Evolutionary conservation across 2,113 vertebrate species (phyloP).

Genomic region (Agelaius phoeniceus): DNA sequence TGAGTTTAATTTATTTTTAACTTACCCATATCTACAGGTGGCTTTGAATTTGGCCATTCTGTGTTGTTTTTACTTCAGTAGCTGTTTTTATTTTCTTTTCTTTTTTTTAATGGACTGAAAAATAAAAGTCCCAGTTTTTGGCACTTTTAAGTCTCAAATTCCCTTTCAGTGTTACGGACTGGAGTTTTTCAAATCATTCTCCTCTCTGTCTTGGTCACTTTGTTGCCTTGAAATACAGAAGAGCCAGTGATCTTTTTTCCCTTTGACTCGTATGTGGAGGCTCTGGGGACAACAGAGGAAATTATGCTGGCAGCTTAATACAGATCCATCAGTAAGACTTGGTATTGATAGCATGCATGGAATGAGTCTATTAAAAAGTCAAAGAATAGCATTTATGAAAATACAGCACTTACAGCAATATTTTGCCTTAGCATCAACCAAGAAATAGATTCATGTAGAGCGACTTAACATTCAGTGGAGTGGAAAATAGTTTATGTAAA

Average conservation of each 20-base stretch:
- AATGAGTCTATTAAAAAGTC: slow-evolving; percentile 47
- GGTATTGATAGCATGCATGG: slow-evolving; percentile 9
- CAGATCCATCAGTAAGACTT: slow-evolving; percentile 1
- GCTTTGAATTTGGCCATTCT: background rate
- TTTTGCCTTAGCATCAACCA: slow-evolving; percentile 39
- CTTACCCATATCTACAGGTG: background rate
- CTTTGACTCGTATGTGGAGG: background rate
- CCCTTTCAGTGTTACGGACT: background rate
- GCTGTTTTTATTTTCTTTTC: background rate
- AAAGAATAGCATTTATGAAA: slow-evolving; percentile 43
- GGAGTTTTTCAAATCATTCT: background rate
- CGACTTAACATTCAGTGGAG: slow-evolving; percentile 39
- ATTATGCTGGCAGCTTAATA: slow-evolving; percentile 14
- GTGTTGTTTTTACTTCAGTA: background rate
- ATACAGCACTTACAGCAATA: slow-evolving; percentile 39
- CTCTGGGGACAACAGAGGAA: slow-evolving; percentile 15
- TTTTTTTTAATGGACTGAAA: background rate
- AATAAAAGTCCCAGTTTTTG: background rate
- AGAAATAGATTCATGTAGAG: slow-evolving; percentile 56
- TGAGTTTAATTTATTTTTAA: background rate
- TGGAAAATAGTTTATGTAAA: slow-evolving; percentile 69
- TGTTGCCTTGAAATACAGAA: background rate
- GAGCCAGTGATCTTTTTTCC: background rate
- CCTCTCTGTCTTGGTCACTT: background rate
- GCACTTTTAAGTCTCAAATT: background rate